A percentile compares a stretch with the other conserved stretches of the same genome.
phyloP scores from a whole-genome alignment of 2,797 vertebrate species.

The Acipenser oxyrinchus region DNA sequence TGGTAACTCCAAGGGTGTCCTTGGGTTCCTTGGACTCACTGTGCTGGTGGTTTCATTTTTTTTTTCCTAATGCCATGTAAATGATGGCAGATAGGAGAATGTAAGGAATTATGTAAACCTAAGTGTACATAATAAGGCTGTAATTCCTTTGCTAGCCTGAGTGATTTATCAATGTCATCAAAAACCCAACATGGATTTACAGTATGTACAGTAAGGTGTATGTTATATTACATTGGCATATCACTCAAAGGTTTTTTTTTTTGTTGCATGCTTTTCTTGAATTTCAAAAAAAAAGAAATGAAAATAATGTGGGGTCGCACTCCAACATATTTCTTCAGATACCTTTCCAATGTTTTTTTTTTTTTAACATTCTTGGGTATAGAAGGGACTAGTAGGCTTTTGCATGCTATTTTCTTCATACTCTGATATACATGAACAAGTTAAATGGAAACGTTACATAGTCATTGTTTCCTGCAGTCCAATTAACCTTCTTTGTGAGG shows the following conservation, averaged over 20 bases:
- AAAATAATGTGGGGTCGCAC: background rate
- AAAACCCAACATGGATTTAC: too few species aligned
- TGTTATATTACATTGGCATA: too few species aligned
- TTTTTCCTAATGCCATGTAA: slow-evolving; percentile 35
- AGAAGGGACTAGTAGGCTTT: slow-evolving; percentile 53
- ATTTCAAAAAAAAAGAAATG: slow-evolving; percentile 5
- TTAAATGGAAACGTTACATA: background rate
- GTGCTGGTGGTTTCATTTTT: slow-evolving; percentile 30
- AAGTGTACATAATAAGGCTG: too few species aligned
- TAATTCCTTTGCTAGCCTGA: too few species aligned
- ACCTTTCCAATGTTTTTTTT: slow-evolving; percentile 13
- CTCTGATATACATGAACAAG: slow-evolving; percentile 19
- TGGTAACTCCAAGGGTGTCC: slow-evolving; percentile 42
- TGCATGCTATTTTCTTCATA: slow-evolving; percentile 49
- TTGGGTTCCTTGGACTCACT: slow-evolving; percentile 32
- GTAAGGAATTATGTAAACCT: slow-evolving; percentile 25
- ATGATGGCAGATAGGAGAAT: slow-evolving; percentile 13
- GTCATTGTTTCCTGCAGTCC: slow-evolving; percentile 22
- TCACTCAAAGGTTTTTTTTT: too few species aligned
- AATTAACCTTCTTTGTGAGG: slow-evolving; percentile 55
- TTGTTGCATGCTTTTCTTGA: too few species aligned
- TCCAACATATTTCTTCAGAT: slow-evolving; percentile 3
- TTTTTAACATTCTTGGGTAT: slow-evolving; percentile 40
- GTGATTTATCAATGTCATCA: too few species aligned
- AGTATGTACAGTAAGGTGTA: too few species aligned